Evolutionary conservation across 2,888 invertebrate species (phyloP).

Genomic region (Drosophila testacea): DNA sequence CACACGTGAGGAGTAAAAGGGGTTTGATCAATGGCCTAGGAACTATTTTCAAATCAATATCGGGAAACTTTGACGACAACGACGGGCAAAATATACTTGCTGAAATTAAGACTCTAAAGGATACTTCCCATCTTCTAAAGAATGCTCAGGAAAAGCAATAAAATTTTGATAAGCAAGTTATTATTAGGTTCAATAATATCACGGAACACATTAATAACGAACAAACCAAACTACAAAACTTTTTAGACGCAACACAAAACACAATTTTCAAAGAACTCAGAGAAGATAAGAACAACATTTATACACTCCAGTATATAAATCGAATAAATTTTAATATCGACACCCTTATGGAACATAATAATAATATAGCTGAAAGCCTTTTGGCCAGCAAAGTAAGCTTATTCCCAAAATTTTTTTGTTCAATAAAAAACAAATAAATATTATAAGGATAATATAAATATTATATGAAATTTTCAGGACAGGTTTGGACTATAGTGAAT

Average conservation of each 20-base stretch:
- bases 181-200: no score
- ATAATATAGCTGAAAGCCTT: slow-evolving; percentile 7
- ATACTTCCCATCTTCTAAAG: background rate
- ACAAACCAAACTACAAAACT: background rate
- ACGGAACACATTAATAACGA: background rate
- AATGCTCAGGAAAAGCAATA: slow-evolving; percentile 1
- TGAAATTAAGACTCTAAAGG: slow-evolving; percentile 1
- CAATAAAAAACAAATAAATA: background rate
- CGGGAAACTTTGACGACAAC: background rate
- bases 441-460: no score
- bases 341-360: background rate
- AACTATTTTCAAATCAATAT: background rate
- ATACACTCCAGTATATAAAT: slow-evolving; percentile 3
- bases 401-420: slow-evolving; percentile 4
- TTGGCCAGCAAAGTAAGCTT: slow-evolving; percentile 6
- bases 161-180: slow-evolving; percentile 2
- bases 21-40: slow-evolving; percentile 2
- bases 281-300: slow-evolving; percentile 2
- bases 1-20: background rate
- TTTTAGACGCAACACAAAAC: background rate
- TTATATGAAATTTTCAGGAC: no score
- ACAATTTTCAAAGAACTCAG: slow-evolving; percentile 1
- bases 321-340: slow-evolving; percentile 1
- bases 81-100: slow-evolving; percentile 1
- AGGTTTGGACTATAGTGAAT: no score